Evolutionary conservation across 2,797 vertebrate species (phyloP), one percentile per base, ranked within the genome.

Genomic region (Pseudochromis fuscus): DNA sequence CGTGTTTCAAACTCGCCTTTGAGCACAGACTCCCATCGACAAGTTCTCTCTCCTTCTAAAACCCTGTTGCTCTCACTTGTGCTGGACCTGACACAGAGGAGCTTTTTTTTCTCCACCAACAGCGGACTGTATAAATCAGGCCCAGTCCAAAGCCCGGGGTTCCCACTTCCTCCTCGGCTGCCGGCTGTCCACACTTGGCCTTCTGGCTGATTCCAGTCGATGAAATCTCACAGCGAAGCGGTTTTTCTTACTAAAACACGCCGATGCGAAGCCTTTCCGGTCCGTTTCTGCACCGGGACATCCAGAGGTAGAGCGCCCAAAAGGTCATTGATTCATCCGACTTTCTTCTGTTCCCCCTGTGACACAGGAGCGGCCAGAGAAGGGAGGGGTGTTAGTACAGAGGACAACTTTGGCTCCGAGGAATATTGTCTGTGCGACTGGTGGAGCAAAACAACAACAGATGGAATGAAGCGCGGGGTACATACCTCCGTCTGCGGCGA

Each of bases 291-390:
- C 77, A 13, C 49, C 82, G 64, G 85, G 82, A 75, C 87, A 85
- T 82, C 84, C 77, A 85, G 78, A 64, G 68, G 74, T 82, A 51
- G 74, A 86, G 68, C 84, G 72, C 67, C 87, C 87, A 89, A 92
- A 92, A 92, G 89, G 93, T 94, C 92, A 94, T 88, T 89, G 93
- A 94, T 93, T 94, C 92, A 90, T 87, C 87, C 91, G 93, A 94
- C 91, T 93, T 93, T 94, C 88, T 87, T 83, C 75, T 90, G 76
- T 86, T 85, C 85, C 74, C 87, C 88, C 91, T 95, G 91, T 90
- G 93, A 94, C 93, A 94, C 88, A 90, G 87, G 92, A 94, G 88
- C 89, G 82, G 88, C 83, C 82, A 65, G 83, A 91, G 90, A 92
- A 93, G 93, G 93, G 94, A 94, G 93, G 92, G 92, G 92, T 93